phyloP scores from a whole-genome alignment of 2,888 invertebrate species.

The Zootermopsis nevadensis region DNA sequence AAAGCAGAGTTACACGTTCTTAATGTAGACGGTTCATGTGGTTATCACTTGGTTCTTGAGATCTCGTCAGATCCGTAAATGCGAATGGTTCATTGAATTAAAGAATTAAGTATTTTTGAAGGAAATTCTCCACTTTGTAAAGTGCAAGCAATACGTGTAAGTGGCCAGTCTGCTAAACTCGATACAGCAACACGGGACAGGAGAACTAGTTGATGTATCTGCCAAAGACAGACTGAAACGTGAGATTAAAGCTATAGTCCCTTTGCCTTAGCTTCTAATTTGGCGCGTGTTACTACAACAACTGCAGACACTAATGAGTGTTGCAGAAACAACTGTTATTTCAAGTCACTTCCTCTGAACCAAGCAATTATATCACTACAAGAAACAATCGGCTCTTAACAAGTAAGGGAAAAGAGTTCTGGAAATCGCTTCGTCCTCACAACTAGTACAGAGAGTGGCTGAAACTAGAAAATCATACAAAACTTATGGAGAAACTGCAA shows the following conservation, averaged over 20 bases:
- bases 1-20: too few relatives aligned
- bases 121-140: not conserved
- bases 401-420: too few relatives aligned
- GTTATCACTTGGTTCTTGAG: too few relatives aligned
- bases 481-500: too few relatives aligned
- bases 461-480: too few relatives aligned
- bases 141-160: not conserved
- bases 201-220: not conserved
- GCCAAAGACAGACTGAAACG: not conserved
- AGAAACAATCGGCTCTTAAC: too few relatives aligned
- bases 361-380: not conserved
- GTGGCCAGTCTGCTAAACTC: slow-evolving; percentile 4
- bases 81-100: not conserved
- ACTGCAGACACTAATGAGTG: not conserved
- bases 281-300: not conserved
- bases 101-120: not conserved
- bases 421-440: too few relatives aligned
- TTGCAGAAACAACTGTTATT: not conserved
- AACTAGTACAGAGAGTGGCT: too few relatives aligned
- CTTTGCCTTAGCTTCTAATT: not conserved
- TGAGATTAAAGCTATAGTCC: not conserved
- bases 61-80: too few relatives aligned
- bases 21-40: too few relatives aligned
- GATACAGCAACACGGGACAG: not conserved
- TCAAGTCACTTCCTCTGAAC: not conserved